Base-by-base conservation (phyloP, 2,888 invertebrate species). In the Hirtodrosophila trivittata region DNA sequence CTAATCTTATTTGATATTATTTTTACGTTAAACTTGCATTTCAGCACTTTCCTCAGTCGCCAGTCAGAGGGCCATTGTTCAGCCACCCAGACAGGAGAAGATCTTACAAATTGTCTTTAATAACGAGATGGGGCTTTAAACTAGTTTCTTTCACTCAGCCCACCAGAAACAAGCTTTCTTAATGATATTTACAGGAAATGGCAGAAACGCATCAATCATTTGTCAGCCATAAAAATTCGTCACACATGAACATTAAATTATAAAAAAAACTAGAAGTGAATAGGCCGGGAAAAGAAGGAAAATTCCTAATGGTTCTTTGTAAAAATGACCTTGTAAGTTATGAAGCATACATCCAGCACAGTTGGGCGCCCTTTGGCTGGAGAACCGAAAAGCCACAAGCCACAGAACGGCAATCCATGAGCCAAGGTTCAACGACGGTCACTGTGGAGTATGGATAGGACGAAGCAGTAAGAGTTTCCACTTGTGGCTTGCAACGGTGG, bases 1-100 rank as follows among this genome's bases (percentile, higher is more conserved):
- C 87, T 88, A 87, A 87, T 88, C 87, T 87, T 67, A 74, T 86
- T 83, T 75, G 73, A 67, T 71, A 86, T 87, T 88, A 88, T 87
- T 87, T 82, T 71, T 68, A 45, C 74, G 73, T 85, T 87, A 85
- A 88, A 83, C 83, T 77, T 77, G 74, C 77, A 82, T 86, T 77
- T 87, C 86, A 77, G 73, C 87, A 75, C 67, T 72, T 75, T 75
- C 51, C 25, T 41, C 47, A 32, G 33, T 8, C 26, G 28, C 12
- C 12, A 43, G 4, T 41, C 21, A 45, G 9, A 43, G 7, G n/a
- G 47, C 60, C 33, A 57, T 58, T 59, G 58, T 64, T 41, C 50
- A 33, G 42, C 16, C 37, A 32, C 10, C 46, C 25, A 30, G 32
- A 21, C 39, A 42, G 41, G 28, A 33, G 42, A 35, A 57, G 59